Evolutionary conservation across 2,888 invertebrate species (phyloP), one percentile per base, ranked within the genome.

Genomic region (Acanthosoma haemorrhoidale): DNA sequence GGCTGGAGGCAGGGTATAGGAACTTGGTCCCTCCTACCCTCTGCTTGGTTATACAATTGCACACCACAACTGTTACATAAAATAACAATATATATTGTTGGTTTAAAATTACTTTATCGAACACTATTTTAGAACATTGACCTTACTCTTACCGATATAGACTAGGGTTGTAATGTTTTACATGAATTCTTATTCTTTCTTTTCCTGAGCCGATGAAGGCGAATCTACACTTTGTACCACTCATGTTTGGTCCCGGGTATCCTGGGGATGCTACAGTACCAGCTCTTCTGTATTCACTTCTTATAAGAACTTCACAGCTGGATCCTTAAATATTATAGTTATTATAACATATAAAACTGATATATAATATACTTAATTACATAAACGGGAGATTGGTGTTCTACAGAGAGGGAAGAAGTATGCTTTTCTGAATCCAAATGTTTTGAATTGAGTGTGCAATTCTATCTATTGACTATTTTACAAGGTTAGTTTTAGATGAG

Each of bases 141-240:
- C 9, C 3, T 43, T 43, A 11, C 16, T 43, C 31, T n/a, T 18
- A 64, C 64, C 39, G 29, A 6, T 41, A 39, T 6, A 39, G 39
- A 9, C 39, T 64, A 2, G 64, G 64, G 13, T 59, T 70, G 81
- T 94, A 93, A 80, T 92, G 90, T 79, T 88, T 88, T 82, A 94
- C 93, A 76, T 87, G 83, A 79, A 95, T 85, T 83, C 91, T 90
- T 75, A 95, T 88, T 77, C 92, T 83, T 80, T 96, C 94, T 76
- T 89, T 88, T 68, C 90, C 90, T 74, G 88, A 84, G 57, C 94
- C 95, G 78, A 89, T 89, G 81, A 96, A 96, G 51, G 94, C 92
- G 81, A 92, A 96, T 77, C 90, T 88, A 81, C 96, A 96, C 77
- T 88, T 87, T 68, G 91, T 87, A 77, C 88, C 87, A 31, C 88